phyloP scores from a whole-genome alignment of 2,888 invertebrate genomes.

The Drosophila picticornis region DNA sequence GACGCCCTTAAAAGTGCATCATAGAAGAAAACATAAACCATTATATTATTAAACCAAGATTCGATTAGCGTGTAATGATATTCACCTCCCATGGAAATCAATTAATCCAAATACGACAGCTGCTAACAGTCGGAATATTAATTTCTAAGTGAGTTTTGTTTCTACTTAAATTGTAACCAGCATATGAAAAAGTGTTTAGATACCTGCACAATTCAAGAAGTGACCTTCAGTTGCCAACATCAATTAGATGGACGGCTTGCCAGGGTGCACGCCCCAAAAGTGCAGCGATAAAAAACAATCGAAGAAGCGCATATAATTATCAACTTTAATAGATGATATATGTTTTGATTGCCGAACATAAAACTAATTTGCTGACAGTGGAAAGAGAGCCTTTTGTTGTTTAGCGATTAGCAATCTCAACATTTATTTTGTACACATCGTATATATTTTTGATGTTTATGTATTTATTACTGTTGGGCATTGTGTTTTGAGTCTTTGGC shows the following conservation, averaged over 20 bases:
- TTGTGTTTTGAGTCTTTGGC: conserved; percentile 27
- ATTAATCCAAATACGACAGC: conserved; percentile 8
- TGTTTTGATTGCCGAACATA: conserved; percentile 48
- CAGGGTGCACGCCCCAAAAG: conserved; percentile 41
- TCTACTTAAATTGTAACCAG: not conserved
- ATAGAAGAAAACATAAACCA: not conserved
- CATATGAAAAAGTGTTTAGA: conserved; percentile 12
- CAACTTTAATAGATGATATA: conserved; percentile 46
- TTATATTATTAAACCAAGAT: not conserved
- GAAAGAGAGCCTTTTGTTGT: conserved; percentile 48
- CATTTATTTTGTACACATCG: not conserved
- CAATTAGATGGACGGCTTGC: conserved; percentile 20
- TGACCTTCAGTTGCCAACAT: conserved; percentile 41
- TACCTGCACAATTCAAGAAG: conserved; percentile 37
- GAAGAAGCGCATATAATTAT: conserved; percentile 24
- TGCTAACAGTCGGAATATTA: conserved; percentile 11
- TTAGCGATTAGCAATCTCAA: conserved; percentile 5
- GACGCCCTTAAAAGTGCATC: not conserved
- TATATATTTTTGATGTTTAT: conserved; percentile 27
- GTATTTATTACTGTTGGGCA: conserved; percentile 40
- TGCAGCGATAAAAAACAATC: conserved; percentile 30
- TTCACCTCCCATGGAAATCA: not conserved
- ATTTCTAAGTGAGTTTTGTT: not conserved
- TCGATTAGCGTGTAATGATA: not conserved
- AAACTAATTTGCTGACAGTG: conserved; percentile 66